Base-by-base conservation (phyloP, 2,113 vertebrate species). In the Nematolebias whitei region DNA sequence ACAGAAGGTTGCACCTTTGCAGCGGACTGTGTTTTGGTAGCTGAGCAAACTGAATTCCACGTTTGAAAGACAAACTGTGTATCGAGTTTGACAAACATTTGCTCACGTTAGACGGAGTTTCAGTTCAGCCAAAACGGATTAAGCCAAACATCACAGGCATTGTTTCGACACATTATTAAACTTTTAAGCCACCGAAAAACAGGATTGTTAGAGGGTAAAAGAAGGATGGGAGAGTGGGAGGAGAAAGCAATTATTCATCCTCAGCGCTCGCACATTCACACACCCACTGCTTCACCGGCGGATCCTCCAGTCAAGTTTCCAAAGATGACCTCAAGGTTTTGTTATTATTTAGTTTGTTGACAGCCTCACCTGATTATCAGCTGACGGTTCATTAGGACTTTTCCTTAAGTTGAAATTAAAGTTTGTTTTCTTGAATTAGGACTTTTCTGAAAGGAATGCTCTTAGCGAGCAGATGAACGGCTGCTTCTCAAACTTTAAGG, bases 151-250 rank as follows among this genome's bases (percentile, higher is more conserved):
- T 89, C 87, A 78, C 51, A 84, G 78, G 63, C 86, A 86, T 84
- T 87, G 87, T 90, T 88, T 86, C 84, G 85, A 75, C 88, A 86
- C 87, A 75, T 87, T 91, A 89, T 91, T 89, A 87, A 91, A 92
- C 82, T 90, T 90, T 88, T 87, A 92, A 93, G 88, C 89, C 83
- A 85, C 85, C 90, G 85, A 78, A 89, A 91, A 90, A 92, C 85
- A 86, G 86, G 90, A 92, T 92, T 92, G 87, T 51, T 54, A 75
- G 54, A 60, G 9, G 32, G 26, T 77, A 81, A 73, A 65, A 59
- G n/a, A 1, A 2, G 18, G 60, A 59, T 3, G 67, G 18, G 70
- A 50, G 80, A 83, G 74, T 65, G 78, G 13, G 68, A 71, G 63
- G 84, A 81, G 78, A 85, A 79, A 83, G 80, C 82, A 82, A 83